Percentiles rank a stretch among this genome's conserved stretches.
Evolutionary conservation across 2,113 vertebrate genomes (phyloP).

Genomic region (Lampris megalopsis): DNA sequence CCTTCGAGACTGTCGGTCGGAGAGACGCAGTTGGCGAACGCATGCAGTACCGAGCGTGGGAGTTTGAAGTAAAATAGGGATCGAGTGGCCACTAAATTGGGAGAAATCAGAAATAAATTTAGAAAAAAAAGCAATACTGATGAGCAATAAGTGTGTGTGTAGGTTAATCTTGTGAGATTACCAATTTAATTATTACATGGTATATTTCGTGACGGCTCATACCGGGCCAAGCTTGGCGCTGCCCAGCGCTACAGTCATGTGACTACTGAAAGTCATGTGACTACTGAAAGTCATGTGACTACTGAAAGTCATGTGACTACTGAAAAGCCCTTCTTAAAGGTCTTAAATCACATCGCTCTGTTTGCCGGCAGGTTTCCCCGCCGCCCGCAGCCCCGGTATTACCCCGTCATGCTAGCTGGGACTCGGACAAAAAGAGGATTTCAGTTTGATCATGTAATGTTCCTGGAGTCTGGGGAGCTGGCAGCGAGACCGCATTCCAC

Average conservation of each 20-base stretch:
- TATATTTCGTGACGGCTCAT: too few relatives aligned
- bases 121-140: neutral
- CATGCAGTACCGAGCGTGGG: too few relatives aligned
- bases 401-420: neutral
- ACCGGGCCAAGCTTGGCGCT: neutral
- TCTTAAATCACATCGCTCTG: slow-evolving; percentile 3
- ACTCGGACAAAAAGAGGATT: neutral
- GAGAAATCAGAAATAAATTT: too few relatives aligned
- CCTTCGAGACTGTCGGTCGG: too few relatives aligned
- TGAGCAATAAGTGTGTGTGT: neutral
- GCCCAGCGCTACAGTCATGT: neutral
- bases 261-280: too few relatives aligned
- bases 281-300: too few relatives aligned
- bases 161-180: neutral
- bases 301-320: neutral
- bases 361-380: neutral
- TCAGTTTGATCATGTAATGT: neutral
- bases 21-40: too few relatives aligned
- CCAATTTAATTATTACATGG: neutral
- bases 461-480: neutral
- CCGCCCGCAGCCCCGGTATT: neutral
- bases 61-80: too few relatives aligned
- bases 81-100: too few relatives aligned
- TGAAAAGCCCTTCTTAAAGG: neutral
- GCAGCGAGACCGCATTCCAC: neutral